phyloP scores from a whole-genome alignment of 2,888 invertebrate genomes.

The Cerastis leucographa region DNA sequence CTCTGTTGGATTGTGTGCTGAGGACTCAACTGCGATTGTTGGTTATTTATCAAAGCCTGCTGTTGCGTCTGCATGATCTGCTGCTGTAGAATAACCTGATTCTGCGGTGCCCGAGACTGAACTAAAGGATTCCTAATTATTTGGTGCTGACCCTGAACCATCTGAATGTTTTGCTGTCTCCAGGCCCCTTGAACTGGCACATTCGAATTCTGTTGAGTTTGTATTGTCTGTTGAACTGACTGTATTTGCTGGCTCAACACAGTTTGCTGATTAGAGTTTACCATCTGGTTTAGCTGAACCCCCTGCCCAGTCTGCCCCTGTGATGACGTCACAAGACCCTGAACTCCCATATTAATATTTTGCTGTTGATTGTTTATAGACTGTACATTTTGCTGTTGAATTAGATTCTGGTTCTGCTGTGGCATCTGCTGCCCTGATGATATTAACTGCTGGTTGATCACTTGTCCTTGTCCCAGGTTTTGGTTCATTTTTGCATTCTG shows the following conservation, averaged over 20 bases:
- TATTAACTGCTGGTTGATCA: conserved; percentile 85
- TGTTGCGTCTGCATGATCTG: conserved; percentile 91
- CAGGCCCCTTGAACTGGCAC: conserved; percentile 84
- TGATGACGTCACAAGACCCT: conserved; percentile 84
- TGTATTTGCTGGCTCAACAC: conserved; percentile 89
- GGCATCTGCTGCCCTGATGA: conserved; percentile 88
- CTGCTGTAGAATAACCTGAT: conserved; percentile 90
- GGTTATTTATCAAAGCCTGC: conserved; percentile 86
- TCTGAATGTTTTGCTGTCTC: conserved; percentile 89
- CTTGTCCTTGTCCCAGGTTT: conserved; percentile 84
- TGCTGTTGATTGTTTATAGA: conserved; percentile 85
- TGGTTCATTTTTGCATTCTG: conserved; percentile 89
- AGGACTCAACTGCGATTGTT: conserved; percentile 88
- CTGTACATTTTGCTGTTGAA: conserved; percentile 87
- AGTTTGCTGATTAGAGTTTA: conserved; percentile 83
- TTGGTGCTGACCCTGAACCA: conserved; percentile 90
- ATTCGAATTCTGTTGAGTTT: conserved; percentile 82
- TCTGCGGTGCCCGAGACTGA: conserved; percentile 87
- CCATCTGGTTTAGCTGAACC: conserved; percentile 87
- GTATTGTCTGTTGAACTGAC: conserved; percentile 86
- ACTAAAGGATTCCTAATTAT: conserved; percentile 87
- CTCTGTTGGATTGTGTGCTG: conserved; percentile 89
- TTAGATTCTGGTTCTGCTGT: conserved; percentile 82
- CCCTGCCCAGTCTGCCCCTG: conserved; percentile 82
- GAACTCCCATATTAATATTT: conserved; percentile 87